Conservation (phyloP, 2,888 invertebrate species). For the Cryptophagus acutangulus region DNA sequence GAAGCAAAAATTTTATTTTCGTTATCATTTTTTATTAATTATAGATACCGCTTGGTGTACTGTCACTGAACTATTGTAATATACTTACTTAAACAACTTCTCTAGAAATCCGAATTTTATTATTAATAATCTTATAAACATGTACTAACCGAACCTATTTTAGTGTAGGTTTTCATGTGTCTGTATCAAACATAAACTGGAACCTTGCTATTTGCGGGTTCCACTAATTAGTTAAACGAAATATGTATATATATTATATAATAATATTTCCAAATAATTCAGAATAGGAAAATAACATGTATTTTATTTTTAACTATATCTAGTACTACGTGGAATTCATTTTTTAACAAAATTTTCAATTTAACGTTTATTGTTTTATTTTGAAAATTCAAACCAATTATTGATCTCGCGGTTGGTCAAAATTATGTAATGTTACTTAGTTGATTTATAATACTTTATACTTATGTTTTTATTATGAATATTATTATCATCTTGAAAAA, state of each 20-base stretch:
- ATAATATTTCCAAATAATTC: conserved; percentile 28
- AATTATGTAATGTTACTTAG: conserved; percentile 18
- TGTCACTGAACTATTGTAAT: conserved; percentile 42
- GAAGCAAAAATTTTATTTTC: conserved; percentile 33
- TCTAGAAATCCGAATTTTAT: conserved; percentile 49
- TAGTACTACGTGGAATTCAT: conserved; percentile 18
- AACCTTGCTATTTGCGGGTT: conserved; percentile 18
- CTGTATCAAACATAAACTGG: conserved; percentile 22
- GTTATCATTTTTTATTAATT: conserved; percentile 25
- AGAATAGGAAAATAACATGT: conserved; percentile 27
- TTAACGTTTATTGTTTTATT: neutral
- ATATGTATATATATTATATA: conserved; percentile 27
- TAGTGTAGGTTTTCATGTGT: conserved; percentile 30
- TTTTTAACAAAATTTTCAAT: conserved; percentile 15
- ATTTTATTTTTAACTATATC: conserved; percentile 24
- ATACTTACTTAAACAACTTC: conserved; percentile 38
- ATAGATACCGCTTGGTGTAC: conserved; percentile 36
- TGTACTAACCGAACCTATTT: conserved; percentile 36
- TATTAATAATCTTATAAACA: conserved; percentile 34
- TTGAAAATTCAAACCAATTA: conserved; percentile 1
- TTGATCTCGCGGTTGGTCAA: conserved; percentile 23
- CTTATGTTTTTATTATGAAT: conserved; percentile 13
- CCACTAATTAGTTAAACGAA: conserved; percentile 24
- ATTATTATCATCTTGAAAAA: conserved; percentile 23
- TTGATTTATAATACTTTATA: conserved; percentile 13